Conservation (phyloP, 2,113 vertebrate species). For the Promerops cafer region DNA sequence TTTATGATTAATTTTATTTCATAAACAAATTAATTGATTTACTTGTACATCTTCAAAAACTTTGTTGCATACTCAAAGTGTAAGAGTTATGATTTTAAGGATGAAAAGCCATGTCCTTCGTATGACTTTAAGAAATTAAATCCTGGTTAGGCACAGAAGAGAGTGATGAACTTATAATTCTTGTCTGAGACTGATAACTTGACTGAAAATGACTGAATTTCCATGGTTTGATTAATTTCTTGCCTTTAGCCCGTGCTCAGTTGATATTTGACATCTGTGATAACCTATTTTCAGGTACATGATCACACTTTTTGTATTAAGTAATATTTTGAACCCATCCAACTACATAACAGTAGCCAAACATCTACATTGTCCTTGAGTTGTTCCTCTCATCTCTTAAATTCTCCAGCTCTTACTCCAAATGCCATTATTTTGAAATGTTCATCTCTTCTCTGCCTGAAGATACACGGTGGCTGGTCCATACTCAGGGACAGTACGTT, state of each 20-base stretch:
- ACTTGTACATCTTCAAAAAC: background rate
- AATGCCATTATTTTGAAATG: background rate
- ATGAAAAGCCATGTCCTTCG: background rate
- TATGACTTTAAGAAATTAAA: background rate
- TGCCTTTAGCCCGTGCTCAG: background rate
- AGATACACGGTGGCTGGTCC: background rate
- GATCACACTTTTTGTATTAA: background rate
- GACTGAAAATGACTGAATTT: background rate
- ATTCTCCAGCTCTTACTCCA: background rate
- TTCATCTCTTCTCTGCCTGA: background rate
- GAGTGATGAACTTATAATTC: background rate
- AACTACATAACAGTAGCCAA: background rate
- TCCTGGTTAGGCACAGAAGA: background rate
- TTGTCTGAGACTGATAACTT: background rate
- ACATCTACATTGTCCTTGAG: background rate
- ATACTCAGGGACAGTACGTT: background rate
- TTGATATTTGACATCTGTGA: background rate
- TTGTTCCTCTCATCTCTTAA: background rate
- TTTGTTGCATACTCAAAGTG: background rate
- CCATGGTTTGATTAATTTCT: background rate
- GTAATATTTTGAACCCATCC: background rate
- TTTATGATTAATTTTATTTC: slow-evolving; percentile 5
- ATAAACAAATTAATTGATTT: slow-evolving; percentile 38
- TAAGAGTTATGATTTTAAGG: background rate
- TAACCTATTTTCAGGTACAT: background rate